Conservation (phyloP, 2,888 invertebrate species). For the Escarpia spicata region DNA sequence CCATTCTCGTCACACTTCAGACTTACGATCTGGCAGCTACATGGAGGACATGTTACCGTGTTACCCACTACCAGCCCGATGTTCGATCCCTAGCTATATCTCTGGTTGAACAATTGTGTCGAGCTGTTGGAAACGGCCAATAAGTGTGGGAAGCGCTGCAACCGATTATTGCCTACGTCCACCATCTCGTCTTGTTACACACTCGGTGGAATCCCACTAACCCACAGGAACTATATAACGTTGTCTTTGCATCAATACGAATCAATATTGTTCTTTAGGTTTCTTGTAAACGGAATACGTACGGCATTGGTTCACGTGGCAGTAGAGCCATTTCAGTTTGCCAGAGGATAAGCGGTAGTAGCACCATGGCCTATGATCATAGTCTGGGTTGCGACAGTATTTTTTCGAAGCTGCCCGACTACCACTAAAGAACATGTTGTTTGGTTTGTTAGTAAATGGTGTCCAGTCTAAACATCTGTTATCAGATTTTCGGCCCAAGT, state of each 20-base stretch:
- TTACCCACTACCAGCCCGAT: no score
- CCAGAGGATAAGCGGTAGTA: background rate
- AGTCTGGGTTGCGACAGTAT: background rate
- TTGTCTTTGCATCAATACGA: background rate
- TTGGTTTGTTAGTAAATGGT: background rate
- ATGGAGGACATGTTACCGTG: no score
- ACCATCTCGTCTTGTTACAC: no score
- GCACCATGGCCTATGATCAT: background rate
- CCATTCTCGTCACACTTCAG: no score
- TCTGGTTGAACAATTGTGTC: no score
- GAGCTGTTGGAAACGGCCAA: no score
- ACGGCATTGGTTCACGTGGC: background rate
- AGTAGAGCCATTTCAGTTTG: background rate
- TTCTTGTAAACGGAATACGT: background rate
- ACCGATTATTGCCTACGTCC: no score
- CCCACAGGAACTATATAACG: no score
- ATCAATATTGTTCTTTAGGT: background rate
- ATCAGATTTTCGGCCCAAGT: background rate
- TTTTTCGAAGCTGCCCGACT: background rate
- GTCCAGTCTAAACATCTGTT: background rate
- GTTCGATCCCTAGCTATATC: no score
- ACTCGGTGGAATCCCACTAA: no score
- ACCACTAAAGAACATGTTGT: background rate
- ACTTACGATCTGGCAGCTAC: no score
- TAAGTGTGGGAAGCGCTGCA: no score